Evolutionary conservation across 2,113 vertebrate genomes (phyloP).

Genomic region (Chloroceryle aenea): DNA sequence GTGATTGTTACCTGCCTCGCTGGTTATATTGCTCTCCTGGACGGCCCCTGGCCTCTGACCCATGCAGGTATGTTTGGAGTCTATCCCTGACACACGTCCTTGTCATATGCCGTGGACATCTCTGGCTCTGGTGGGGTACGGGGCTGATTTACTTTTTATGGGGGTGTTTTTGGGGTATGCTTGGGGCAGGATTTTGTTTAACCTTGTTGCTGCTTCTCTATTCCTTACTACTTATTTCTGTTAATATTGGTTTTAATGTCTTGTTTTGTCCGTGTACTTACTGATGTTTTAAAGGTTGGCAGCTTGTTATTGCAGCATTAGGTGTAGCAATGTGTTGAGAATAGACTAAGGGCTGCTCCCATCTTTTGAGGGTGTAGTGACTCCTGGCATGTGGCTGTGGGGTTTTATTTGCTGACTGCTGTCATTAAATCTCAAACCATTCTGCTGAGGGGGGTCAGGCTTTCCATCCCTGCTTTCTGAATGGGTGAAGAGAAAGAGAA

Average conservation of each 20-base stretch:
- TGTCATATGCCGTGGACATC: background rate
- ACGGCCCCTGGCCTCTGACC: slow-evolving; percentile 89
- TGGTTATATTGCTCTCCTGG: slow-evolving; percentile 80
- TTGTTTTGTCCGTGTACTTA: accelerated
- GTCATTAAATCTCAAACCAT: accelerated
- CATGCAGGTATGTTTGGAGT: slow-evolving; percentile 80
- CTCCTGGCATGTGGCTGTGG: background rate
- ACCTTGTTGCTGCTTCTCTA: accelerated
- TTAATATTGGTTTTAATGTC: accelerated
- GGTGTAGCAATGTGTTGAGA: background rate
- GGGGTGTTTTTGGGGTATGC: background rate
- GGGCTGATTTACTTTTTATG: background rate
- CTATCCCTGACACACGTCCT: background rate
- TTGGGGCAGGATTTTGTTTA: background rate
- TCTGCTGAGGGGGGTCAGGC: background rate
- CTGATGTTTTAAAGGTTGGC: background rate
- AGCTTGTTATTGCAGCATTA: background rate
- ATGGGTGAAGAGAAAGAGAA: background rate
- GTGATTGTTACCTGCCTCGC: slow-evolving; percentile 81
- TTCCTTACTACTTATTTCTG: background rate
- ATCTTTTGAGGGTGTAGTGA: background rate
- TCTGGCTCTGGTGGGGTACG: background rate
- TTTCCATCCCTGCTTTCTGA: background rate
- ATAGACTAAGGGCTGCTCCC: background rate
- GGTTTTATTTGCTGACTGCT: background rate